Percentiles rank a stretch among this genome's conserved stretches.
Conservation (phyloP, 2,888 invertebrate genomes). For the Cantharis flavilabris region DNA sequence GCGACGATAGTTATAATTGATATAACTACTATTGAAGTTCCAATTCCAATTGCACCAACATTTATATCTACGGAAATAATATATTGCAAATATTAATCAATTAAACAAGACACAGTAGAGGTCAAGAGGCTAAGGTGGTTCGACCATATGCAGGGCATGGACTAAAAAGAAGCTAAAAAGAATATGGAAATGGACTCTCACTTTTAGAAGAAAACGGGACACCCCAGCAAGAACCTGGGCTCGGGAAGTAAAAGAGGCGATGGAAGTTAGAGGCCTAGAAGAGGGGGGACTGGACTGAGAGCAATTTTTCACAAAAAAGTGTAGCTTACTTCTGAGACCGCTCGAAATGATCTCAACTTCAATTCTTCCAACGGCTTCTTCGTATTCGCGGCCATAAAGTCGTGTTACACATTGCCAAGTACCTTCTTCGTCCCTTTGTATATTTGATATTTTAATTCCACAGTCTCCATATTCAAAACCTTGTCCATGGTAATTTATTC, state of each 20-base stretch:
- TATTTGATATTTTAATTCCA: conserved; percentile 25
- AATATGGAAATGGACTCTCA: no score
- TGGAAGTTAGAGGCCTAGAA: no score
- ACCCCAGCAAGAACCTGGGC: no score
- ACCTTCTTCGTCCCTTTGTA: conserved; percentile 7
- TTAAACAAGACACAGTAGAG: no score
- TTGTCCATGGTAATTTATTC: conserved; percentile 19
- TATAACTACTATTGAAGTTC: not conserved
- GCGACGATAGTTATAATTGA: not conserved
- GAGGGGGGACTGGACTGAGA: no score
- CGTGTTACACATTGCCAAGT: conserved; percentile 26
- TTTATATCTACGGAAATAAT: not conserved
- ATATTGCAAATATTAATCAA: not conserved
- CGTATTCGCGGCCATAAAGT: not conserved
- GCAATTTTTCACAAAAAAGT: no score
- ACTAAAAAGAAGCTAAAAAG: no score
- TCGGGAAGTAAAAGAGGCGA: no score
- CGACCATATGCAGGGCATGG: no score
- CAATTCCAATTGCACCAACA: not conserved
- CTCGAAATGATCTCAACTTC: not conserved
- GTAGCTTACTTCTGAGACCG: not conserved
- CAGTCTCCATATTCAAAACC: conserved; percentile 32
- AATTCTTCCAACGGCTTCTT: not conserved
- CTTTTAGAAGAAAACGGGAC: no score
- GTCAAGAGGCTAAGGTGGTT: no score